Conservation (phyloP, 2,797 vertebrate genomes). For the Falco biarmicus region DNA sequence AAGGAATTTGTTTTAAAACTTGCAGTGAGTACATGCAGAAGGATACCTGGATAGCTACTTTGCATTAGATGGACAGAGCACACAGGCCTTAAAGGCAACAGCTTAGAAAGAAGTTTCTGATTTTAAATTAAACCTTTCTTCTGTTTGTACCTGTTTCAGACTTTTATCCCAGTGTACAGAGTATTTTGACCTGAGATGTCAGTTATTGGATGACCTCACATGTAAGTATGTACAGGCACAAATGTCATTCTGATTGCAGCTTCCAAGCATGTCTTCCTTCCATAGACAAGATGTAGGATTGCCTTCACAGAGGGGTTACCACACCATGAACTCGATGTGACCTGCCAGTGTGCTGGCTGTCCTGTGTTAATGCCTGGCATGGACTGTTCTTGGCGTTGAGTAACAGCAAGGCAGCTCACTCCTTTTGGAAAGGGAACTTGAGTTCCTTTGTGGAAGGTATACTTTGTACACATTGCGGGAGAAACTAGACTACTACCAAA, state of each 20-base stretch:
- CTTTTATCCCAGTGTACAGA: slow-evolving; percentile 96
- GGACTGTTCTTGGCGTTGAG: neutral
- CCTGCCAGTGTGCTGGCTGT: neutral
- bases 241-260: neutral
- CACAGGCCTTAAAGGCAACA: neutral
- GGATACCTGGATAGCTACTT: neutral
- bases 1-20: neutral
- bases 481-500: neutral
- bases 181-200: slow-evolving; percentile 97
- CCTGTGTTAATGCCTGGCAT: neutral
- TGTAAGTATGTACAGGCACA: slow-evolving; percentile 82
- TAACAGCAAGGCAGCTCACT: neutral
- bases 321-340: neutral
- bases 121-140: neutral
- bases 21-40: neutral
- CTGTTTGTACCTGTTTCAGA: slow-evolving; percentile 75
- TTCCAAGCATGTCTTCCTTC: neutral
- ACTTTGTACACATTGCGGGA: accelerated
- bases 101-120: neutral
- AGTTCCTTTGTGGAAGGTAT: neutral
- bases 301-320: neutral
- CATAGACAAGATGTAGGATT: neutral
- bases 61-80: neutral
- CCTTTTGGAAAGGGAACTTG: neutral
- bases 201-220: slow-evolving; percentile 95